Conservation (phyloP, 2,113 vertebrate species). For the Cyrtonyx montezumae region DNA sequence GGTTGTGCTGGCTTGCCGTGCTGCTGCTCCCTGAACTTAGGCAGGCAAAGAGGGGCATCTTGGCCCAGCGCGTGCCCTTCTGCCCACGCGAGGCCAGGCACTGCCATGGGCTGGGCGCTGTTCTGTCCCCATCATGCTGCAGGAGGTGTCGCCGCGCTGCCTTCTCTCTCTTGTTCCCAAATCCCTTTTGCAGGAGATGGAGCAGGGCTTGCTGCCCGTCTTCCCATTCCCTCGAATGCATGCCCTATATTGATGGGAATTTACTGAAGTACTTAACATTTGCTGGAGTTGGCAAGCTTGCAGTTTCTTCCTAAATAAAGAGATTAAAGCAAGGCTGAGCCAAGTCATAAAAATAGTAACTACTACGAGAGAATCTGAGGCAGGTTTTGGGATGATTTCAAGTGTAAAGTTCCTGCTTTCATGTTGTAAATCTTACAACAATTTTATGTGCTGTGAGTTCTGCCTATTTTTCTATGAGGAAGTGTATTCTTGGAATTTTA, state of each 20-base stretch:
- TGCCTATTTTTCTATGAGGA: background rate
- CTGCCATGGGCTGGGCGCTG: no score
- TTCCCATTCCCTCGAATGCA: slow-evolving; percentile 47
- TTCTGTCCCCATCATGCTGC: background rate
- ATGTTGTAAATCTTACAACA: background rate
- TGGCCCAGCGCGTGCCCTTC: no score
- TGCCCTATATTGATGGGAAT: slow-evolving; percentile 49
- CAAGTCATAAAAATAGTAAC: slow-evolving; percentile 69
- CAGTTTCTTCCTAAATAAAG: slow-evolving; percentile 61
- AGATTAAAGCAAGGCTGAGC: slow-evolving; percentile 58
- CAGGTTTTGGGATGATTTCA: slow-evolving; percentile 43
- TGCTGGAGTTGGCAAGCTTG: slow-evolving; percentile 58
- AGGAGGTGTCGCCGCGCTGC: background rate
- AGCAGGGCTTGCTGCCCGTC: background rate
- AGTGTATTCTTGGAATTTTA: background rate
- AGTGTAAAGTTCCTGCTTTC: slow-evolving; percentile 26
- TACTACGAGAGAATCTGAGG: slow-evolving; percentile 55
- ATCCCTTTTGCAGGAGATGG: background rate
- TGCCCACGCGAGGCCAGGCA: background rate
- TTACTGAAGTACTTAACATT: slow-evolving; percentile 67
- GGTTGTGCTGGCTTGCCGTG: background rate
- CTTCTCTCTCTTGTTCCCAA: background rate
- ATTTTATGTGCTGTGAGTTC: background rate
- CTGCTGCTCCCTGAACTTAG: background rate
- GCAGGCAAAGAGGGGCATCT: background rate